Evolutionary conservation across 2,113 vertebrate genomes (phyloP).

Genomic region (Aix galericulata): DNA sequence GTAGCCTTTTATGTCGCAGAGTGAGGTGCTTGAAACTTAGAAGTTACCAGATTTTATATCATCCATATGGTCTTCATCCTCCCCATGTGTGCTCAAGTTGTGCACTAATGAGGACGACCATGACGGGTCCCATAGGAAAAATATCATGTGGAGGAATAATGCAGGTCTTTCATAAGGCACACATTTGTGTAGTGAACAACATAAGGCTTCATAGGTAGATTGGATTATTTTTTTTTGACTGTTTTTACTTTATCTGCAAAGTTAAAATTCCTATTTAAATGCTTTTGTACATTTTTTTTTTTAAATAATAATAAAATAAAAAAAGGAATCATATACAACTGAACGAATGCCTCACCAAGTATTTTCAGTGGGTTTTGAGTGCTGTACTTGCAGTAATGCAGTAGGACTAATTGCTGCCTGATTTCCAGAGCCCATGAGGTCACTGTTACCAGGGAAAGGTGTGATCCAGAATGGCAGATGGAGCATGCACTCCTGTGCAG

Average conservation of each 20-base stretch:
- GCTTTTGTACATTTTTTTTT: background rate
- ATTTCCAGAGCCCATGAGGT: background rate
- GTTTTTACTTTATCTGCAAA: background rate
- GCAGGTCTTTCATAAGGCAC: background rate
- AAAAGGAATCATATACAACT: background rate
- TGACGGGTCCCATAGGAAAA: background rate
- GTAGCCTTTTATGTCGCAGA: background rate
- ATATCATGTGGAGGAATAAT: background rate
- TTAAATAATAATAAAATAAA: too few relatives aligned
- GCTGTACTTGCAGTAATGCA: background rate
- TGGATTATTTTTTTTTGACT: background rate
- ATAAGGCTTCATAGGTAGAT: background rate
- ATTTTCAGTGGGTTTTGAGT: background rate
- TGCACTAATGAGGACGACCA: background rate
- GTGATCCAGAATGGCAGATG: background rate
- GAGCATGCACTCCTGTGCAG: background rate
- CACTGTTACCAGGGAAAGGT: background rate
- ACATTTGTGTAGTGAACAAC: too few relatives aligned
- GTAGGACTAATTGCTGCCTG: background rate
- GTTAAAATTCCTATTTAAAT: background rate
- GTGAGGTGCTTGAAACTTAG: background rate
- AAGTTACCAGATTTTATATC: background rate
- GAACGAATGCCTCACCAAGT: rapidly evolving
- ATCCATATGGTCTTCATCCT: background rate
- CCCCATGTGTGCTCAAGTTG: background rate